These are phyloP conservation scores for Geotrupes spiniger DNA, from an alignment of 2,888 invertebrate species.

Conservation along the genomic window DNA sequence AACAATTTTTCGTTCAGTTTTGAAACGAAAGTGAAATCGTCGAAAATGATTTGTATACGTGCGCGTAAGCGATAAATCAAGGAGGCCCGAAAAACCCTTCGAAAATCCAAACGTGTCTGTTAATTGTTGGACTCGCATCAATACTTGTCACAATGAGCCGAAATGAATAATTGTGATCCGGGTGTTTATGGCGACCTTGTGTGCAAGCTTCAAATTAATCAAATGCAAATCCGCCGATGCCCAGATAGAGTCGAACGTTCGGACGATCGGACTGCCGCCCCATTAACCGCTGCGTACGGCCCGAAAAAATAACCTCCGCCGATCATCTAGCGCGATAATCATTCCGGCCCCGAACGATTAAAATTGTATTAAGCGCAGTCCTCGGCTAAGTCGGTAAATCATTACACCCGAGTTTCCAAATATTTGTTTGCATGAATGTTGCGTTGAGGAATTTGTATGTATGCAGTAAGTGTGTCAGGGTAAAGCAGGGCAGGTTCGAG, in stretches of 20 bases:
- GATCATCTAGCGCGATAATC: conserved; percentile 19
- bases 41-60: not conserved
- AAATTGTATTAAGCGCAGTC: conserved; percentile 16
- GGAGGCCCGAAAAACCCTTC: too few species aligned
- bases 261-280: conserved; percentile 26
- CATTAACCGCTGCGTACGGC: conserved; percentile 21
- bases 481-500: too few species aligned
- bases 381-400: too few species aligned
- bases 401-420: too few species aligned
- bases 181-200: conserved; percentile 30
- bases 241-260: conserved; percentile 27
- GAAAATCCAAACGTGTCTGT: not conserved
- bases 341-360: conserved; percentile 14
- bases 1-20: too few species aligned
- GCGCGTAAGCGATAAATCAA: not conserved
- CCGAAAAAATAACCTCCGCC: conserved; percentile 22
- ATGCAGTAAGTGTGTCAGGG: too few species aligned
- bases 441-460: too few species aligned
- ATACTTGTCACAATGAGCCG: conserved; percentile 6
- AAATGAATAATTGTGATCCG: conserved; percentile 9
- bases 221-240: conserved; percentile 41
- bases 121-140: conserved; percentile 8
- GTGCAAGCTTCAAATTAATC: conserved; percentile 42
- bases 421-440: too few species aligned
- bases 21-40: too few species aligned